phyloP scores from a whole-genome alignment of 2,797 vertebrate species.

The Limosa lapponica region DNA sequence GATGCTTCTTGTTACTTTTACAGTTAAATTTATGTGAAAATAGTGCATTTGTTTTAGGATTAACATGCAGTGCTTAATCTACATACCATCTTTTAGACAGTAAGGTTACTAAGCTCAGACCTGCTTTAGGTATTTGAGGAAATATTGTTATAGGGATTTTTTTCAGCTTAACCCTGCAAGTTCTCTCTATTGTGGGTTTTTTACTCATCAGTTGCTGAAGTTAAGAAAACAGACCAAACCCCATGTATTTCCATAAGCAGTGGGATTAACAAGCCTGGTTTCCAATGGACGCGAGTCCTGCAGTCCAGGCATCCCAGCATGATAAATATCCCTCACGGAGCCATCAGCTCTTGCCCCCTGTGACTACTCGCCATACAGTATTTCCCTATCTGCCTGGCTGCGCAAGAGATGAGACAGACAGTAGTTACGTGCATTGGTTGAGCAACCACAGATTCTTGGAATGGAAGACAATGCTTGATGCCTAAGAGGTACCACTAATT shows the following conservation, averaged over 20 bases:
- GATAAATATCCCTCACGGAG: neutral
- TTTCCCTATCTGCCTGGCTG: neutral
- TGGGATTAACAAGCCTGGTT: neutral
- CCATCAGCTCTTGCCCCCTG: neutral
- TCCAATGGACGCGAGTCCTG: neutral
- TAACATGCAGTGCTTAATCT: neutral
- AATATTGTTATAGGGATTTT: neutral
- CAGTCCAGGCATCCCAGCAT: neutral
- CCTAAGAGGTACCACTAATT: neutral
- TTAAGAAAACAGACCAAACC: neutral
- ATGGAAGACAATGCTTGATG: neutral
- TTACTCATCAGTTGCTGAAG: neutral
- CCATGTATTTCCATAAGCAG: neutral
- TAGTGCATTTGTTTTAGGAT: neutral
- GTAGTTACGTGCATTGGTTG: rapidly evolving
- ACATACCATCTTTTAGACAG: neutral
- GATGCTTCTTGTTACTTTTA: neutral
- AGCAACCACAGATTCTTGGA: neutral
- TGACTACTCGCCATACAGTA: rapidly evolving
- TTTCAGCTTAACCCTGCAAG: neutral
- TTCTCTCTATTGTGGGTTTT: neutral
- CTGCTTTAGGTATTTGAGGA: neutral
- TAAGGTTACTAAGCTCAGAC: neutral
- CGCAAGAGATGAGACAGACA: neutral
- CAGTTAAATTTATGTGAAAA: neutral